Percentiles rank a stretch among this genome's conserved stretches.
Conservation (phyloP, 2,113 vertebrate species). For the Phaetusa simplex region DNA sequence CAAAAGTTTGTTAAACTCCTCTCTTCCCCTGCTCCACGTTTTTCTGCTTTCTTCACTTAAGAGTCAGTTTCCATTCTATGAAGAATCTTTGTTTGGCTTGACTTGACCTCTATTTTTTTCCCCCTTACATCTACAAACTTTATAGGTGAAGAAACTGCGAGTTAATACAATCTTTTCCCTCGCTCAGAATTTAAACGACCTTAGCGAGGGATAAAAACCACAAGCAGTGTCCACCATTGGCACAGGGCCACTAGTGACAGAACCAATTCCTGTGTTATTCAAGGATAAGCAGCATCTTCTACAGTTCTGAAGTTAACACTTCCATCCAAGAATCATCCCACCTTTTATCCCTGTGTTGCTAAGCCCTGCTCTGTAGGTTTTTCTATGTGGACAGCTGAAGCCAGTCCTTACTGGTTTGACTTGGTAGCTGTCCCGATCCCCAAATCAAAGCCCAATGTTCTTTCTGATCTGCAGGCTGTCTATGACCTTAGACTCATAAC, state of each 20-base stretch:
- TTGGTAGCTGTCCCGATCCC: not conserved
- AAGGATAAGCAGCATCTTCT: not conserved
- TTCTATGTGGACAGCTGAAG: rapidly evolving
- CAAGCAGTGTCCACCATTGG: not conserved
- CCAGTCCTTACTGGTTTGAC: not conserved
- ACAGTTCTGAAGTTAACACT: not conserved
- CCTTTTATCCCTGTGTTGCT: not conserved
- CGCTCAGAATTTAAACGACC: not conserved
- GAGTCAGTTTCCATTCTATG: not conserved
- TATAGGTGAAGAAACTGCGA: not conserved
- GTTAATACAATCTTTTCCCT: not conserved
- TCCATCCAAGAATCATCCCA: not conserved
- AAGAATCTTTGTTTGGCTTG: not conserved
- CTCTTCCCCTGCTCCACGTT: not conserved
- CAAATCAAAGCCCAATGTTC: not conserved
- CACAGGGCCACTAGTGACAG: not conserved
- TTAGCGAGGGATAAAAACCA: not conserved
- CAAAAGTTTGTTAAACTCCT: not conserved
- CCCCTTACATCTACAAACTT: not conserved
- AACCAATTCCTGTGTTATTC: not conserved
- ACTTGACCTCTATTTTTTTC: not conserved
- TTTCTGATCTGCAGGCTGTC: not conserved
- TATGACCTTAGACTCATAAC: not conserved
- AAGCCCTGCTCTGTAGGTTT: not conserved
- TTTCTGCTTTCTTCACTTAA: not conserved